Evolutionary conservation across 1,140 invertebrate genomes (phyloP), one percentile per base, ranked within the genome.

Genomic region (Caenorhabditis inopinata): DNA sequence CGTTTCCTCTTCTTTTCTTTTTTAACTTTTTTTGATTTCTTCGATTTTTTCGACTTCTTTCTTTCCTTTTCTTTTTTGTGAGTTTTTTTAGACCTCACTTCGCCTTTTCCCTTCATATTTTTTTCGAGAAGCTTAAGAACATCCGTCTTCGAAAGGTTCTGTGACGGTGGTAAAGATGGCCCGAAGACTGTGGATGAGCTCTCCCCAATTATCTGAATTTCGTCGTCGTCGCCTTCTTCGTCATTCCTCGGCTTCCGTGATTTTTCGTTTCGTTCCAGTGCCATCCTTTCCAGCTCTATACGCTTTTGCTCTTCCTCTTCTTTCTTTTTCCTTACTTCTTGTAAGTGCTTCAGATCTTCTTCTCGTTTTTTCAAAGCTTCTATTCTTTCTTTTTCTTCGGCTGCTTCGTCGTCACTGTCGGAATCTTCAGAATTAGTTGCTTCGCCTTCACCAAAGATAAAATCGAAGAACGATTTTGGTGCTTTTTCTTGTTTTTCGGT

Each of bases 391-490:
- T n/a, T 35, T 12, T 68, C 58, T 11, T 68, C 32, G 21, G 27
- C 58, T 38, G 9, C 9, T 42, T 68, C 58, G 23, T 68, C 32
- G 6, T 68, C 58, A 68, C 58, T 68, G 11, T 38, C n/a, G 38
- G 21, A n/a, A n/a, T 11, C 1, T 38, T 18, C 32, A 9, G 32
- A 68, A 42, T 16, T 16, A 2, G 14, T 6, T 29, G 7, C 51
- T 4, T 16, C 58, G 7, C 5, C n/a, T 4, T 68, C 58, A 11
- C 58, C 58, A 68, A 68, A 68, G 12, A 68, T 38, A 1, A 38
- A 68, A 68, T 68, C 58, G 38, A 68, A 68, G 32, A 68, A 68
- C 9, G 58, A 68, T 38, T 68, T 68, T 21, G 58, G 58, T 38
- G 58, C 58, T 16, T 68, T 68, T 2, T 68, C 58, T 38, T 18